phyloP scores from a whole-genome alignment of 2,888 invertebrate genomes.

The Itoplectis maculator region DNA sequence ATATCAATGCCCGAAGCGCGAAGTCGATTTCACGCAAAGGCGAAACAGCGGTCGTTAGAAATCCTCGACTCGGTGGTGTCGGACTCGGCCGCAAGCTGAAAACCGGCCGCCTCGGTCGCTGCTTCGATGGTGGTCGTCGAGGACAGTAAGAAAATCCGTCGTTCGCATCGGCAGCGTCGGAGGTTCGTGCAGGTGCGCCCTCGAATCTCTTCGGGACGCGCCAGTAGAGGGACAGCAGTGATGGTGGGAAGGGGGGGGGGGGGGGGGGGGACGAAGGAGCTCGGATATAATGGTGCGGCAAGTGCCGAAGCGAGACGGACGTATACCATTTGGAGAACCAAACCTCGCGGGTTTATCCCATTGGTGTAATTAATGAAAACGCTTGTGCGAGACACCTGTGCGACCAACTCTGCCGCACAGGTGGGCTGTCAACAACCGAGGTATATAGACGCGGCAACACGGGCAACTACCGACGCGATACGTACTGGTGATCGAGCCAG shows the following conservation, averaged over 20 bases:
- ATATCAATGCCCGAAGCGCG: too few relatives aligned
- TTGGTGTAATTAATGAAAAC: conserved; percentile 79
- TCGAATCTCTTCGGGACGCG: conserved; percentile 60
- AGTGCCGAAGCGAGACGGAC: conserved; percentile 18
- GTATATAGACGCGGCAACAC: conserved; percentile 21
- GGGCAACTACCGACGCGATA: not conserved
- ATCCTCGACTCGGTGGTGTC: not conserved
- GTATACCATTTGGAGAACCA: conserved; percentile 55
- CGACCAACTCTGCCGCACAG: conserved; percentile 77
- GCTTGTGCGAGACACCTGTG: conserved; percentile 80
- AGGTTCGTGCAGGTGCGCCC: conserved; percentile 65
- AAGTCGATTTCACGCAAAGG: not conserved
- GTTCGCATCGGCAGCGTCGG: conserved; percentile 46
- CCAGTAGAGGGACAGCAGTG: too few relatives aligned
- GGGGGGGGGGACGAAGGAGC: too few relatives aligned
- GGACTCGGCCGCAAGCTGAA: conserved; percentile 12
- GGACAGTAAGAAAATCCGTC: conserved; percentile 65
- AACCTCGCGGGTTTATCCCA: conserved; percentile 63
- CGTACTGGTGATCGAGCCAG: conserved; percentile 34
- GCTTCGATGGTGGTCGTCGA: conserved; percentile 68
- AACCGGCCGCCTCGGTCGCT: conserved; percentile 54
- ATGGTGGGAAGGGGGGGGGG: too few relatives aligned
- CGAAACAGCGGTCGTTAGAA: not conserved
- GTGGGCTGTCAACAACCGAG: conserved; percentile 68
- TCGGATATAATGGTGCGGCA: not conserved